phyloP scores from a whole-genome alignment of 2,797 vertebrate species.

The Helarctos malayanus region DNA sequence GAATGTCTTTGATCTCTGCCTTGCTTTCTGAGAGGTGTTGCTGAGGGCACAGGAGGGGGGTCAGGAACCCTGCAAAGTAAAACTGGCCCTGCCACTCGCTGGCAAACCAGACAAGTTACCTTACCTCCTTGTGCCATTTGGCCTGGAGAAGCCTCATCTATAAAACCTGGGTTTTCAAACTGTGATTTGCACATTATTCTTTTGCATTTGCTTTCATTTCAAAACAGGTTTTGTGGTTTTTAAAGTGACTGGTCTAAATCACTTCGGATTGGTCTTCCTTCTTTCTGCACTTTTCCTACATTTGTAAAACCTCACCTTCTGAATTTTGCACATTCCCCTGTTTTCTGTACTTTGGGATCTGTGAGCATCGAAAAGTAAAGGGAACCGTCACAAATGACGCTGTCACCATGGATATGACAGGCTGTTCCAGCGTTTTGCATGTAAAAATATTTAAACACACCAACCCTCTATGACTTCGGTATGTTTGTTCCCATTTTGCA shows the following conservation, averaged over 20 bases:
- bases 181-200: not conserved
- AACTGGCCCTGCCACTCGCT: not conserved
- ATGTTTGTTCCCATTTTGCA: not conserved
- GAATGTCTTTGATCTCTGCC: no score
- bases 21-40: not conserved
- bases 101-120: not conserved
- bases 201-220: not conserved
- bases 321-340: rapidly evolving
- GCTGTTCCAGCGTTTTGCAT: not conserved
- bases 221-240: not conserved
- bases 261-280: not conserved
- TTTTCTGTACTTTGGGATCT: not conserved
- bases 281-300: not conserved
- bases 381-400: rapidly evolving
- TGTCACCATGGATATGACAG: rapidly evolving
- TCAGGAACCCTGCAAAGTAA: not conserved
- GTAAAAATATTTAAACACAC: not conserved
- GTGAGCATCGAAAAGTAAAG: not conserved
- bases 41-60: not conserved
- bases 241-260: not conserved
- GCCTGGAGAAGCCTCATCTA: not conserved
- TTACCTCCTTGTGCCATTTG: not conserved
- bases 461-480: not conserved
- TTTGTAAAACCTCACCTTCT: not conserved
- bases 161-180: not conserved